These are phyloP conservation scores for Scortum barcoo DNA, from an alignment of 2,113 vertebrate genomes.

Conservation along the genomic window DNA sequence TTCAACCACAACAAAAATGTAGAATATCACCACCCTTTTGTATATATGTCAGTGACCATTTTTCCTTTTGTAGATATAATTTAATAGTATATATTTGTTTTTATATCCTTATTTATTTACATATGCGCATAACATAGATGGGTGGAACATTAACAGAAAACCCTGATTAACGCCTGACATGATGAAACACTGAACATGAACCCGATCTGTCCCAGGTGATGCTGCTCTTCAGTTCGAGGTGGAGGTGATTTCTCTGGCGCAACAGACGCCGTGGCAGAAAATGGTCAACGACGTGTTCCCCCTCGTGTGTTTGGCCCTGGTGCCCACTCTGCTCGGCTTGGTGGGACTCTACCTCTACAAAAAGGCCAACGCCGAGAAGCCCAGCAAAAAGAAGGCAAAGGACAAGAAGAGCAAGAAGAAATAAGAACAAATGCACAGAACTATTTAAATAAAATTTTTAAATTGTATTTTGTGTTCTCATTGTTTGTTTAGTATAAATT, in stretches of 20 bases:
- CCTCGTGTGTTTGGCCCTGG: slow-evolving; percentile 89
- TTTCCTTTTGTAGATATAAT: background rate
- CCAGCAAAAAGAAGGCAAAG: slow-evolving; percentile 94
- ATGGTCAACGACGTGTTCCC: slow-evolving; percentile 90
- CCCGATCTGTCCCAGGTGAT: slow-evolving; percentile 84
- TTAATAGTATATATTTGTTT: background rate
- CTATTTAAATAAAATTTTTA: slow-evolving; percentile 81
- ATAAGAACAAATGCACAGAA: slow-evolving; percentile 88
- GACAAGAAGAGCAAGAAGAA: slow-evolving; percentile 97
- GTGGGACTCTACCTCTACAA: slow-evolving; percentile 94
- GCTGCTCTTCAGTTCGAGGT: slow-evolving; percentile 93
- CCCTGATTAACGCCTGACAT: background rate
- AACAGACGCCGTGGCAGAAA: slow-evolving; percentile 92
- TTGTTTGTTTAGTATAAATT: slow-evolving; percentile 12
- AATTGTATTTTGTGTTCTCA: slow-evolving; percentile 46
- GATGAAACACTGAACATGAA: background rate
- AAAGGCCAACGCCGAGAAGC: slow-evolving; percentile 87
- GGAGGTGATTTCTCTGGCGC: slow-evolving; percentile 89
- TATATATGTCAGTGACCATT: background rate
- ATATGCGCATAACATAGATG: background rate
- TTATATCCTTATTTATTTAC: background rate
- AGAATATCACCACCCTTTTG: background rate
- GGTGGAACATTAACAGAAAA: background rate
- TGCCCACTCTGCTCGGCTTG: slow-evolving; percentile 91
- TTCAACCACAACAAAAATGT: background rate